Evolutionary conservation across 2,797 vertebrate species (phyloP).

Genomic region (Sebastolobus alascanus): DNA sequence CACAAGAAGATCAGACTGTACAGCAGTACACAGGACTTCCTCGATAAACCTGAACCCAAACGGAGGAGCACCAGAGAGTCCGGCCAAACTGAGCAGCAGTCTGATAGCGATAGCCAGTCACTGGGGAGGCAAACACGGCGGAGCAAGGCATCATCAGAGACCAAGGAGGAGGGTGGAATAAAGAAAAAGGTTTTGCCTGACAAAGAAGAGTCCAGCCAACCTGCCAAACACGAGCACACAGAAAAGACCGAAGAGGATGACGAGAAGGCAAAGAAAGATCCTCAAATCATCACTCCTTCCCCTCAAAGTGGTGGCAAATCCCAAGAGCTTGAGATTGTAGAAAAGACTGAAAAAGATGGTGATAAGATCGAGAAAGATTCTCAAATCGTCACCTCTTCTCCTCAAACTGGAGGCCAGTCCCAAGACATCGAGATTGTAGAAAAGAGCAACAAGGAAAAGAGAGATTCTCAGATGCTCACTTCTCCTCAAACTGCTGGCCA

Average conservation of each 20-base stretch:
- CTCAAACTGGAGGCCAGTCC: not conserved
- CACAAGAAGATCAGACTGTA: slow-evolving; percentile 60
- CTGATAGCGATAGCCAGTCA: slow-evolving; percentile 61
- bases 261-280: not conserved
- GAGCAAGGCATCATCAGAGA: slow-evolving; percentile 12
- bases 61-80: slow-evolving; percentile 56
- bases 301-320: not conserved
- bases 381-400: not conserved
- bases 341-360: not conserved
- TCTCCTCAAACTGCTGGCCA: not conserved
- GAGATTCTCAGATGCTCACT: slow-evolving; percentile 7
- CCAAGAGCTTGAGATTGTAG: not conserved
- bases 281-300: not conserved
- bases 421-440: not conserved
- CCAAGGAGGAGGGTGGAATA: not conserved
- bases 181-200: slow-evolving; percentile 13
- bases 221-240: not conserved
- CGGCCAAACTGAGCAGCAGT: slow-evolving; percentile 59
- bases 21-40: slow-evolving; percentile 44
- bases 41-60: slow-evolving; percentile 43
- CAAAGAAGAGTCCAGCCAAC: slow-evolving; percentile 20
- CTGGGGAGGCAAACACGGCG: slow-evolving; percentile 11
- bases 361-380: not conserved
- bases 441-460: slow-evolving; percentile 13
- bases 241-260: not conserved